Evolutionary conservation across 2,113 vertebrate genomes (phyloP).

Genomic region (Oryzias celebensis): DNA sequence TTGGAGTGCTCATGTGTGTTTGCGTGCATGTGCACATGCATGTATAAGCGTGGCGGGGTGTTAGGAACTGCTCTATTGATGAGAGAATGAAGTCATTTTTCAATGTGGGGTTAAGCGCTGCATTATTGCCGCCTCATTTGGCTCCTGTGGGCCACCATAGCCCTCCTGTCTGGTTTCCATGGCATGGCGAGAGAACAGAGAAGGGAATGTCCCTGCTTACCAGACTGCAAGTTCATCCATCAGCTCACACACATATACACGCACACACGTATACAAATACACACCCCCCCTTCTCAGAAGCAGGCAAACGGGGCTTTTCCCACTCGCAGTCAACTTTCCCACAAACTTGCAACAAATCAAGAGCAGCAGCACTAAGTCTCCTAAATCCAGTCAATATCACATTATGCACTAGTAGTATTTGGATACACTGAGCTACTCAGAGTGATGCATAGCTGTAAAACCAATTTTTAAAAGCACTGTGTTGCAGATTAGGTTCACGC

Average conservation of each 20-base stretch:
- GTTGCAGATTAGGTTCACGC: slow-evolving; percentile 39
- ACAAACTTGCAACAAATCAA: slow-evolving; percentile 74
- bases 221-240: slow-evolving; percentile 74
- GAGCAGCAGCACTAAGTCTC: slow-evolving; percentile 54
- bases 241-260: slow-evolving; percentile 51
- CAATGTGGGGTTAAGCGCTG: slow-evolving; percentile 77
- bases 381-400: slow-evolving; percentile 64
- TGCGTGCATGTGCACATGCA: slow-evolving; percentile 44
- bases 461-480: slow-evolving; percentile 35
- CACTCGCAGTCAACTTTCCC: slow-evolving; percentile 70
- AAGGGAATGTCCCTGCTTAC: slow-evolving; percentile 76
- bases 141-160: slow-evolving; percentile 81
- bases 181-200: slow-evolving; percentile 75
- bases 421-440: slow-evolving; percentile 38
- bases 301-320: slow-evolving; percentile 61
- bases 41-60: slow-evolving; percentile 74
- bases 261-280: slow-evolving; percentile 29
- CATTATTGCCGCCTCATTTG: slow-evolving; percentile 84
- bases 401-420: slow-evolving; percentile 51
- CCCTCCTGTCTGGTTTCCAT: slow-evolving; percentile 80
- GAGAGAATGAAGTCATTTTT: slow-evolving; percentile 83
- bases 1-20: slow-evolving; percentile 15
- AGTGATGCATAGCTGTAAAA: slow-evolving; percentile 35
- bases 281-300: slow-evolving; percentile 22
- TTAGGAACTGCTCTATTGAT: slow-evolving; percentile 77